phyloP scores from a whole-genome alignment of 2,797 vertebrate species.

The Trachurus trachurus region DNA sequence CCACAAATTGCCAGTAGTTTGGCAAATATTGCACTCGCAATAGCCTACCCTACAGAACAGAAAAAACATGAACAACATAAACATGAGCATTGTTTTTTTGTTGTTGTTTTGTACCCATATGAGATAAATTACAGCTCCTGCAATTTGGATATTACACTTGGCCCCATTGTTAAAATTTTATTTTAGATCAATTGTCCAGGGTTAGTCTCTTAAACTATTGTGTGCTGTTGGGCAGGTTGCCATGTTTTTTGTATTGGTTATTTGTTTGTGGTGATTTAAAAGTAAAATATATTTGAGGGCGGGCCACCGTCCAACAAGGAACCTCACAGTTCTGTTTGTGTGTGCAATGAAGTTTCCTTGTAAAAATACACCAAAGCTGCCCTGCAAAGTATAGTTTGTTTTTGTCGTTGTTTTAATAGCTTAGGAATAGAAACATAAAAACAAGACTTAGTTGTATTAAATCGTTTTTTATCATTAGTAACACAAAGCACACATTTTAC shows the following conservation, averaged over 20 bases:
- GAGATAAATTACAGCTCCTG: too few species aligned
- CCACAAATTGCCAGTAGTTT: too few species aligned
- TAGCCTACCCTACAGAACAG: too few species aligned
- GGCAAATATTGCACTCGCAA: too few species aligned
- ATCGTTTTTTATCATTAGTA: neutral
- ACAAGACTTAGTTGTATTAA: neutral
- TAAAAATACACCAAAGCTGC: neutral
- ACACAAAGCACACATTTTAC: neutral
- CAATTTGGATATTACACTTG: too few species aligned
- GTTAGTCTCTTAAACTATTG: neutral
- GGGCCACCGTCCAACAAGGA: neutral
- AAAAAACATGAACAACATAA: too few species aligned
- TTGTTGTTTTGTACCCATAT: too few species aligned
- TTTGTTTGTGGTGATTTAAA: slow-evolving; percentile 49
- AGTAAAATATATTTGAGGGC: slow-evolving; percentile 44
- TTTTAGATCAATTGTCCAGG: too few species aligned
- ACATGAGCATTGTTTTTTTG: too few species aligned
- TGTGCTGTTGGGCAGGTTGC: neutral
- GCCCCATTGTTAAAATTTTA: too few species aligned
- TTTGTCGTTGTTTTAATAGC: neutral
- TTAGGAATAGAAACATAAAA: neutral
- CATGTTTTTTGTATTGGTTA: neutral
- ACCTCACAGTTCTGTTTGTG: neutral
- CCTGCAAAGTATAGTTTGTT: neutral
- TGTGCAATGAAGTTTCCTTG: neutral